Percentiles rank a stretch among this genome's conserved stretches.
These are phyloP conservation scores for Xiphias gladius DNA, from an alignment of 2,113 vertebrate species.

Conservation along the genomic window DNA sequence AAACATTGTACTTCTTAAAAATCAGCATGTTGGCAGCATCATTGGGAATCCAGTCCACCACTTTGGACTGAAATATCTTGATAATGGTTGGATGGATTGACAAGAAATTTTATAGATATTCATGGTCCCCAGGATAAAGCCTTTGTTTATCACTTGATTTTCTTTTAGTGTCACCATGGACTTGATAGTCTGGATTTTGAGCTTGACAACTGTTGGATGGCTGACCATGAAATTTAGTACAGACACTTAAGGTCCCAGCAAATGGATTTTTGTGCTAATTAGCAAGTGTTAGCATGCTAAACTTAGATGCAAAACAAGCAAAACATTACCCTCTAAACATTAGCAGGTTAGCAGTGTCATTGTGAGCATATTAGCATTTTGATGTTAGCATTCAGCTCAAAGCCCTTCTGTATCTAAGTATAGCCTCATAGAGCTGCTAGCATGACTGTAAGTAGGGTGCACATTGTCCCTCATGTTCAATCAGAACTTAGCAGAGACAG, in stretches of 20 bases:
- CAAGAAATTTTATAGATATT: too few relatives aligned
- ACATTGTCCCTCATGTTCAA: not conserved
- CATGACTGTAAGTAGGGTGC: not conserved
- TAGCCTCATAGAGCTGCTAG: not conserved
- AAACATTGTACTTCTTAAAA: too few relatives aligned
- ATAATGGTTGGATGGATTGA: not conserved
- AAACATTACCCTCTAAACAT: not conserved
- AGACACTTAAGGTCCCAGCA: not conserved
- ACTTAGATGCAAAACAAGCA: not conserved
- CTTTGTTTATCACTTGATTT: not conserved
- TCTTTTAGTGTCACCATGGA: not conserved
- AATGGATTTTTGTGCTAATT: not conserved
- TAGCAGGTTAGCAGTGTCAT: not conserved
- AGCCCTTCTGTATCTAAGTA: not conserved
- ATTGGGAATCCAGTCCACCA: too few relatives aligned
- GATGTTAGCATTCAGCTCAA: not conserved
- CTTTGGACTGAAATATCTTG: not conserved
- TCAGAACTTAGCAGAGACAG: slow-evolving; percentile 6
- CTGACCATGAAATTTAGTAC: not conserved
- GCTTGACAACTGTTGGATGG: not conserved
- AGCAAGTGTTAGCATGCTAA: not conserved
- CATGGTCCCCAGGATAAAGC: not conserved
- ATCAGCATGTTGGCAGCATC: too few relatives aligned
- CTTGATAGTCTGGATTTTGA: not conserved
- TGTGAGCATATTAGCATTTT: not conserved